A percentile compares a stretch with the other conserved stretches of the same genome.
These are phyloP conservation scores for Pseudoips prasinana DNA, from an alignment of 2,888 invertebrate genomes.

Conservation along the genomic window DNA sequence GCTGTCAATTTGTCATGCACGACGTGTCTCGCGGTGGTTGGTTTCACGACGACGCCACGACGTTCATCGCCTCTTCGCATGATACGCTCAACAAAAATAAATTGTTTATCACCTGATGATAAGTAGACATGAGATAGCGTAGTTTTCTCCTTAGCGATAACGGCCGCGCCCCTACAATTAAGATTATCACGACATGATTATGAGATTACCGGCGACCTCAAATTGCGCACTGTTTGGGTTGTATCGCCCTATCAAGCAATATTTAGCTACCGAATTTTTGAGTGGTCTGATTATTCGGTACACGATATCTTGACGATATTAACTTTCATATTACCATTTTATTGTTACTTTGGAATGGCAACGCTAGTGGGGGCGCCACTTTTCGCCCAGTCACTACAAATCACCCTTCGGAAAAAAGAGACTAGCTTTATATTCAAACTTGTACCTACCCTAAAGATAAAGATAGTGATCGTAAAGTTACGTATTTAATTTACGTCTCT, in stretches of 20 bases:
- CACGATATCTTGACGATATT: conserved; percentile 4
- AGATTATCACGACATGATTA: conserved; percentile 56
- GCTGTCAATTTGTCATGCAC: conserved; percentile 21
- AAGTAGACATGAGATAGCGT: conserved; percentile 37
- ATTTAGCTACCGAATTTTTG: conserved; percentile 38
- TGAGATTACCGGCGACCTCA: conserved; percentile 45
- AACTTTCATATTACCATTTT: no score
- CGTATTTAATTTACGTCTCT: no score
- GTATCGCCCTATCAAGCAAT: conserved; percentile 33
- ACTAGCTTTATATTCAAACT: no score
- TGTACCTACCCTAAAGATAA: no score
- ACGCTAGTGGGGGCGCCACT: no score
- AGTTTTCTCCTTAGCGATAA: conserved; percentile 36
- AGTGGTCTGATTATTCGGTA: conserved; percentile 33
- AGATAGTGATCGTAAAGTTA: no score
- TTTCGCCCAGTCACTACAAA: no score
- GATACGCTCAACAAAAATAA: conserved; percentile 47
- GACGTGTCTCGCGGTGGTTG: conserved; percentile 17
- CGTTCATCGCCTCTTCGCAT: conserved; percentile 31
- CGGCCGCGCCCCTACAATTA: conserved; percentile 68
- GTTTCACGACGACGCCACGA: conserved; percentile 22
- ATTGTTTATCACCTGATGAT: conserved; percentile 41
- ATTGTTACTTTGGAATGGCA: no score
- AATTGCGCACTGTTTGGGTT: conserved; percentile 40
- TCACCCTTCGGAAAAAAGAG: no score